Conservation (phyloP, 2,888 invertebrate species). For the Rhodophaea formosa region DNA sequence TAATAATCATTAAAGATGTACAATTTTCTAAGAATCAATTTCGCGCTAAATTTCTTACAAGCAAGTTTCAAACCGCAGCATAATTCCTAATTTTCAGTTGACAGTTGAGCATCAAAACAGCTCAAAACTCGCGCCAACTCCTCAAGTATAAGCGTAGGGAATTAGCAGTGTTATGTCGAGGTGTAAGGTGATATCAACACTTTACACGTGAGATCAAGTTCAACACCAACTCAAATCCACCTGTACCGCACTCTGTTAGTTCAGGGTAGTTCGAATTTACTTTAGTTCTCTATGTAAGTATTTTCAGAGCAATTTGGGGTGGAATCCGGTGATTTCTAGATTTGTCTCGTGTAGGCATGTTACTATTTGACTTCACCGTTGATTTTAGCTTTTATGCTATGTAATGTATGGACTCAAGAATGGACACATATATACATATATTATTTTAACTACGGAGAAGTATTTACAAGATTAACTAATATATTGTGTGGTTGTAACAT, state of each 20-base stretch:
- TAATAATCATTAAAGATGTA: too few species aligned
- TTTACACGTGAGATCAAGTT: conserved; percentile 47
- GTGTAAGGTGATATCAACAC: conserved; percentile 48
- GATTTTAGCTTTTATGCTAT: neutral
- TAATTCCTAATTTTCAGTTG: conserved; percentile 8
- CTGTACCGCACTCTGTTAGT: conserved; percentile 47
- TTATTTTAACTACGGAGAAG: too few species aligned
- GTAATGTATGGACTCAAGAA: neutral
- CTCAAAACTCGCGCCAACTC: neutral
- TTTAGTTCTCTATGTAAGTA: conserved; percentile 13
- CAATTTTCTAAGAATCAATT: too few species aligned
- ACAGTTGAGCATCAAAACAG: conserved; percentile 9
- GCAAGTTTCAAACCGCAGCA: neutral
- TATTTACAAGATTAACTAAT: too few species aligned
- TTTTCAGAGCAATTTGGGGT: conserved; percentile 14
- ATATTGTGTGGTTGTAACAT: too few species aligned
- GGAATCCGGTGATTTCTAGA: conserved; percentile 1
- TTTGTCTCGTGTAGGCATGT: conserved; percentile 4
- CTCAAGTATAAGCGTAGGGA: conserved; percentile 26
- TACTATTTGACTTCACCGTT: conserved; percentile 3
- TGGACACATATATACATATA: too few species aligned
- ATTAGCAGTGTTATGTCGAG: conserved; percentile 47
- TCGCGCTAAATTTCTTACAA: neutral
- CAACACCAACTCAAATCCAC: conserved; percentile 59
- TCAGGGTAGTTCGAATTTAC: conserved; percentile 28